Percentiles rank a stretch among this genome's conserved stretches.
Conservation (phyloP, 2,888 invertebrate species). For the Netelia fuscicornis region DNA sequence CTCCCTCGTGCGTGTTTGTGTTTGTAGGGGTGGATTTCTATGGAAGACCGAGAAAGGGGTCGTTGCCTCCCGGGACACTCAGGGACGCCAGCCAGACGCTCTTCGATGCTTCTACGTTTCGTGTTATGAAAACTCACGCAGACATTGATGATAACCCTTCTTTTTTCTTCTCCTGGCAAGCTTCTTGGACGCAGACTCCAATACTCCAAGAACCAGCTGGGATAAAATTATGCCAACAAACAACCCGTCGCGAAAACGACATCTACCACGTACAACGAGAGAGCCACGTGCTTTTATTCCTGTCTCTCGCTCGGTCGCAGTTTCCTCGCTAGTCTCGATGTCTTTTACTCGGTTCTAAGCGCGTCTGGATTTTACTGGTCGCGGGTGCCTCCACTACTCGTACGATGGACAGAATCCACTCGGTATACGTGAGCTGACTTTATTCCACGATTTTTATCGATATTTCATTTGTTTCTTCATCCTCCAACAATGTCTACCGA, state of each 20-base stretch:
- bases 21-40: not conserved
- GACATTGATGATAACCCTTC: not conserved
- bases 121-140: slow-evolving; percentile 7
- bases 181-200: not conserved
- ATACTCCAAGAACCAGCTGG: slow-evolving; percentile 39
- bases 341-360: slow-evolving; percentile 20
- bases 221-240: slow-evolving; percentile 58
- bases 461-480: not conserved
- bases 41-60: slow-evolving; percentile 6
- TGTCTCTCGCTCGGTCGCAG: not conserved
- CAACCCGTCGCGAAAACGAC: slow-evolving; percentile 38
- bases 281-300: slow-evolving; percentile 42
- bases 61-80: slow-evolving; percentile 56
- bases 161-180: not conserved
- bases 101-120: slow-evolving; percentile 30
- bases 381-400: too few species aligned
- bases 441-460: not conserved
- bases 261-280: not conserved
- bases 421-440: not conserved
- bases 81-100: slow-evolving; percentile 36
- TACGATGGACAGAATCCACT: not conserved
- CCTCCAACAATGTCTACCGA: not conserved
- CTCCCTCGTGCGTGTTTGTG: not conserved
- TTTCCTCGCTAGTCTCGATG: not conserved
- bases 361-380: not conserved